phyloP scores from a whole-genome alignment of 2,113 vertebrate species.

The Climacteris rufus region DNA sequence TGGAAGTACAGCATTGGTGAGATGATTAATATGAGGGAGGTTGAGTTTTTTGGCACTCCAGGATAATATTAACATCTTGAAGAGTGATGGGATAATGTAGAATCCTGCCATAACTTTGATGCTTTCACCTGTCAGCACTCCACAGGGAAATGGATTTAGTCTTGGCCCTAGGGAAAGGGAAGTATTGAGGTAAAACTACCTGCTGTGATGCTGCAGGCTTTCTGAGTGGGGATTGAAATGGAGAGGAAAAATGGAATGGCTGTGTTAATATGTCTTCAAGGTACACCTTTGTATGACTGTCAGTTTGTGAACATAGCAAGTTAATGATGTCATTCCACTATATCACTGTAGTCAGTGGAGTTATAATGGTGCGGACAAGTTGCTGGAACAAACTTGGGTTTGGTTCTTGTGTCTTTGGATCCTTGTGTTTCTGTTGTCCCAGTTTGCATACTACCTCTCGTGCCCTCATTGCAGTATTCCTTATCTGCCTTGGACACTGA shows the following conservation, averaged over 20 bases:
- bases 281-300: neutral
- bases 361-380: neutral
- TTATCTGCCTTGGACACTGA: neutral
- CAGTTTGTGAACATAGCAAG: slow-evolving; percentile 18
- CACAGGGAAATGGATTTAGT: neutral
- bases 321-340: neutral
- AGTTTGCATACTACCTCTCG: neutral
- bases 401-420: neutral
- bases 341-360: neutral
- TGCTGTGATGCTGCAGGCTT: neutral
- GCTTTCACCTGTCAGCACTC: neutral
- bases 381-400: neutral
- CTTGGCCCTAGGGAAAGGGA: neutral
- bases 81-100: neutral
- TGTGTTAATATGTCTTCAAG: slow-evolving; percentile 1
- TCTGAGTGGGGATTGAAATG: neutral
- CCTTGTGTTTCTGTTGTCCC: neutral
- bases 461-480: neutral
- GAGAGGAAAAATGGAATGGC: neutral
- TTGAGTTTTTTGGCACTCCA: neutral
- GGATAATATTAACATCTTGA: neutral
- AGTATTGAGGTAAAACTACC: neutral
- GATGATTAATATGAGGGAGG: neutral
- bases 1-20: slow-evolving; percentile 29
- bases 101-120: neutral